phyloP scores from a whole-genome alignment of 2,888 invertebrate genomes.

The Microctonus brassicae region DNA sequence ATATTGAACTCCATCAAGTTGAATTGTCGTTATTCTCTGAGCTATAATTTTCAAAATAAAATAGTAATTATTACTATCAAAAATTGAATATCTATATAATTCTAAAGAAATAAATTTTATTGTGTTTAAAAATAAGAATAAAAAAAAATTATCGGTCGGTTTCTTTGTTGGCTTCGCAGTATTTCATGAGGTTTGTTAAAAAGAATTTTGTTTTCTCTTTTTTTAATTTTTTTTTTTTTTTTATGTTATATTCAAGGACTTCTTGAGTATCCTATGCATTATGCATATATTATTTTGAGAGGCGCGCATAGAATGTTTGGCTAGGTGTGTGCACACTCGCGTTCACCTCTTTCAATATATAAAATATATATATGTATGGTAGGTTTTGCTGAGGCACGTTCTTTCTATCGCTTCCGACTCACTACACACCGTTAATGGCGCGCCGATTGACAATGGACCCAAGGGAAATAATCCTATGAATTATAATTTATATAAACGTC shows the following conservation, averaged over 20 bases:
- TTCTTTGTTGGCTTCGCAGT: not conserved
- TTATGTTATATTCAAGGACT: not conserved
- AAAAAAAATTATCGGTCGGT: not conserved
- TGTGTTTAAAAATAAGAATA: too few relatives aligned
- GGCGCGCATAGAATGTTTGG: constrained; percentile 19
- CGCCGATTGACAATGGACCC: constrained; percentile 40
- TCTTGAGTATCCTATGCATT: constrained; percentile 12
- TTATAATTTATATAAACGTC: constrained; percentile 53
- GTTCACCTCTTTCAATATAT: constrained; percentile 3
- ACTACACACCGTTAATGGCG: constrained; percentile 52
- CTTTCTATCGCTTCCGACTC: constrained; percentile 52
- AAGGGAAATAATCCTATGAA: constrained; percentile 52
- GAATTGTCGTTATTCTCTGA: constrained; percentile 89
- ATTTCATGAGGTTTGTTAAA: not conserved
- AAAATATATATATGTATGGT: constrained; percentile 14
- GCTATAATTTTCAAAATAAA: constrained; percentile 72
- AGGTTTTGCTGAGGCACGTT: constrained; percentile 51
- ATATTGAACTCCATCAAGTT: constrained; percentile 87
- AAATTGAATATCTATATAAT: not conserved
- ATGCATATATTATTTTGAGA: constrained; percentile 4
- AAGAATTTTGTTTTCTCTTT: too few relatives aligned
- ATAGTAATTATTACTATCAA: not conserved
- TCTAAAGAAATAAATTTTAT: not conserved
- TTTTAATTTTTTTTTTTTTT: constrained; percentile 10
- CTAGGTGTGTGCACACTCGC: constrained; percentile 25